Base-by-base conservation (phyloP, 1,140 invertebrate genomes). In the Oncopeltus fasciatus region DNA sequence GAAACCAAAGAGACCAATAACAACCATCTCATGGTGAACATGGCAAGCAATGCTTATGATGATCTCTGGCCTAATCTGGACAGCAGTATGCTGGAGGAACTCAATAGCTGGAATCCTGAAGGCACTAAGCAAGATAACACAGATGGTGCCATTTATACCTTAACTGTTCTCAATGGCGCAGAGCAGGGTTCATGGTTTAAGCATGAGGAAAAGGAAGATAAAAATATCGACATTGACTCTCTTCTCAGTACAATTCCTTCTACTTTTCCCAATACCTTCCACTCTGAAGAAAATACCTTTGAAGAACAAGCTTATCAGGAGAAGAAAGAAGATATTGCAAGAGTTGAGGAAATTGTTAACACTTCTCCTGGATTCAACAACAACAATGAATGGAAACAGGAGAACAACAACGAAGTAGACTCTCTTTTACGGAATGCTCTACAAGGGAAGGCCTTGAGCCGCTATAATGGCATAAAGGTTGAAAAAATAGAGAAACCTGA, bases 361-460 rank as follows among this genome's bases (percentile, higher is more conserved):
- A 29, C 24, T 5, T 60, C 59, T 2, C 47, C 59, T 9, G 18
- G 43, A n/a, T 60, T 60, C 18, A 51, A 60, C 44, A 63, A 63
- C 66, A 87, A 88, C 70, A 87, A 88, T 73, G 85, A 87, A 68
- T 87, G 84, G 85, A 87, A 87, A 68, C 75, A 84, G 59, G 81
- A 82, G 1, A 81, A 86, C 69, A 79, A 85, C 69, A 85, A 86
- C 70, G 75, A 75, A 20, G 63, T 63, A 8, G 65, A 90, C 67
- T 89, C 87, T 26, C 72, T 91, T 57, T 72, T 91, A 63, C 75
- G 88, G 65, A 89, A 83, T 70, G 88, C 88, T 11, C 77, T 91
- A 24, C 87, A 90, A 70, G 88, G 88, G 1, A 83, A 70, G 60
- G 62, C 62, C n/a, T 46, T 67, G 21, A 31, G 53, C 5, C 64